Conservation (phyloP, 2,888 invertebrate species). For the Tinea trinotella region DNA sequence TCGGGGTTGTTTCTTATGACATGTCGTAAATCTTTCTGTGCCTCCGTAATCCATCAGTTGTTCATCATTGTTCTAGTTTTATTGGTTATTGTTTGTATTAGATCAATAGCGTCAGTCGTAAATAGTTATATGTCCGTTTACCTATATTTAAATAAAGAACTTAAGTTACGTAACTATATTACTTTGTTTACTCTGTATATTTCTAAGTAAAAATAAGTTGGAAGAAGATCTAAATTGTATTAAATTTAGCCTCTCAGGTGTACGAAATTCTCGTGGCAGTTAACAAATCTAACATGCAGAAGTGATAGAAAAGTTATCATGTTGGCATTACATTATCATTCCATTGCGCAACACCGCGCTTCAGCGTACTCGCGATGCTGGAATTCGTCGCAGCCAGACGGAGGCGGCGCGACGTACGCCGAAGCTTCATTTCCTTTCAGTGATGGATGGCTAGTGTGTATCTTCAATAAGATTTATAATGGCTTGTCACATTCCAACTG, state of each 20-base stretch:
- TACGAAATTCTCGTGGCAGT: not conserved
- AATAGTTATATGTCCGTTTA: no score
- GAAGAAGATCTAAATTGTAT: no score
- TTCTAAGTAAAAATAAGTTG: no score
- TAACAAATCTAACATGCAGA: conserved; percentile 14
- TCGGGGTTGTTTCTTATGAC: no score
- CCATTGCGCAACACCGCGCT: conserved; percentile 14
- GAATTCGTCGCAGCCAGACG: conserved; percentile 11
- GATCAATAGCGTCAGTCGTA: no score
- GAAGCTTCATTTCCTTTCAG: conserved; percentile 63
- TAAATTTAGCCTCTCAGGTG: not conserved
- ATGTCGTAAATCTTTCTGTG: no score
- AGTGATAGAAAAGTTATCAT: conserved; percentile 13
- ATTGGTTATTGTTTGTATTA: no score
- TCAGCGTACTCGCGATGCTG: not conserved
- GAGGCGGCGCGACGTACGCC: conserved; percentile 20
- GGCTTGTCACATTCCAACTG: conserved; percentile 52
- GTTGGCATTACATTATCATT: conserved; percentile 18
- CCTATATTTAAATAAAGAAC: no score
- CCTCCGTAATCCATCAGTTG: no score
- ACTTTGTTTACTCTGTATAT: no score
- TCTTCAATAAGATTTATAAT: conserved; percentile 71
- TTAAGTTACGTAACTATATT: no score
- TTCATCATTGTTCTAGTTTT: no score
- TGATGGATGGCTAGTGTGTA: conserved; percentile 61